Evolutionary conservation across 53 echinoderm and acorn worm species (phyloP).

Genomic region (Holothuria leucospilota): DNA sequence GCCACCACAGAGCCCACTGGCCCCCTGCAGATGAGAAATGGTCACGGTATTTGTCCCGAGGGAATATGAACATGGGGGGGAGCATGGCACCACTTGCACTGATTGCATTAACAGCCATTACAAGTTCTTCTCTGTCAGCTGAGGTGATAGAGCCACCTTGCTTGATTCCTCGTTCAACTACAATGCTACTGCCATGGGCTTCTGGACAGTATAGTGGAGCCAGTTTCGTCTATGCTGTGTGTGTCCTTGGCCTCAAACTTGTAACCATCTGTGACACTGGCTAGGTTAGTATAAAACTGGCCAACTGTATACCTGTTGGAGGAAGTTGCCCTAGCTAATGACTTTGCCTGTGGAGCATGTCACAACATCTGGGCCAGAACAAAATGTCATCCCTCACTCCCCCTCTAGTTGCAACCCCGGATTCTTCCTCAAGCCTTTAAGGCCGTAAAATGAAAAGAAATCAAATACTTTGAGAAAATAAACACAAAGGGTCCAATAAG

Average conservation of each 20-base stretch:
- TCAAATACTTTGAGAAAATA: too few species aligned
- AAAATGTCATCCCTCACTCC: too few species aligned
- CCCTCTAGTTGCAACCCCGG: too few species aligned
- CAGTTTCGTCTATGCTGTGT: slow-evolving; percentile 25
- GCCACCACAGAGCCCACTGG: too few species aligned
- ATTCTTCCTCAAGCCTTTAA: too few species aligned
- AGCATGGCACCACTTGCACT: slow-evolving; percentile 51
- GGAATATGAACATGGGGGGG: slow-evolving; percentile 63
- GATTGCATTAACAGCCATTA: slow-evolving; percentile 49
- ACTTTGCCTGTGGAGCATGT: too few species aligned
- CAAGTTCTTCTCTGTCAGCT: slow-evolving; percentile 58
- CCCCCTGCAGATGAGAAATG: neutral
- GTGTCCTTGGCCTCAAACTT: neutral
- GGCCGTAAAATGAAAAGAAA: too few species aligned
- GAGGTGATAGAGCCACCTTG: slow-evolving; percentile 43
- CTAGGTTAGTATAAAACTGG: too few species aligned
- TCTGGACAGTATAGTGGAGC: slow-evolving; percentile 38
- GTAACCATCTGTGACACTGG: neutral
- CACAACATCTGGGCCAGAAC: too few species aligned
- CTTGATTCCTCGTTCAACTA: slow-evolving; percentile 34
- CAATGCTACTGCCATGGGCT: neutral
- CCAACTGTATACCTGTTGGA: too few species aligned
- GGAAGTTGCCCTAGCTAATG: too few species aligned
- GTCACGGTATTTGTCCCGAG: slow-evolving; percentile 53
- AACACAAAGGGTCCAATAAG: too few species aligned